Conservation (phyloP, 2,888 invertebrate genomes). For the Cantharis nigra region DNA sequence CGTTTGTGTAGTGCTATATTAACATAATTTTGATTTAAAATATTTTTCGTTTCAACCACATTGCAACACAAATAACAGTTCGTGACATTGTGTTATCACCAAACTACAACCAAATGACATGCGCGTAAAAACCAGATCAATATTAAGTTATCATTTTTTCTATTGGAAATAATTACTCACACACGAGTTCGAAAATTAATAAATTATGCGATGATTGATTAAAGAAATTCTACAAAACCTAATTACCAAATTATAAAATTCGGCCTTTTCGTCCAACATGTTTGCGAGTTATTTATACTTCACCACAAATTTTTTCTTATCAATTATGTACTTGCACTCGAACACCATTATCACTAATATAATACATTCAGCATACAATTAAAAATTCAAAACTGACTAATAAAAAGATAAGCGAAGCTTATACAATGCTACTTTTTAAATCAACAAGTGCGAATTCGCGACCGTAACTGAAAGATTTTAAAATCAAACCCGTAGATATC, state of each 20-base stretch:
- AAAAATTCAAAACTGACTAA: neutral
- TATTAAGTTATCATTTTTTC: constrained; percentile 1
- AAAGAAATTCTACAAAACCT: neutral
- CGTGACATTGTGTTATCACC: neutral
- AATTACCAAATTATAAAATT: neutral
- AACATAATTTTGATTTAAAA: neutral
- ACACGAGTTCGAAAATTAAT: neutral
- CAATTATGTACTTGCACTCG: neutral
- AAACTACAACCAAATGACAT: constrained; percentile 7
- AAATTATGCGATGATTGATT: neutral
- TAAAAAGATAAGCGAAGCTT: neutral
- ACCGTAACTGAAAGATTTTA: neutral
- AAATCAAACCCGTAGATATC: too few relatives aligned
- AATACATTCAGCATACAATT: neutral
- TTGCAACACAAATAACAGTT: neutral
- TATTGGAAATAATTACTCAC: neutral
- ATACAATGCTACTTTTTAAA: neutral
- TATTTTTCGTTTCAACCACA: neutral
- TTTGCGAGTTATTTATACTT: neutral
- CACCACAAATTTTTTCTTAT: neutral
- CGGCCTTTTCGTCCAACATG: neutral
- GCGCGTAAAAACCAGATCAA: constrained; percentile 12
- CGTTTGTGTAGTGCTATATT: constrained; percentile 38
- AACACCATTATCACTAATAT: neutral
- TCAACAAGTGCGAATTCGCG: neutral